phyloP scores from a whole-genome alignment of 1,140 invertebrate species.

The Sycobia sp. region DNA sequence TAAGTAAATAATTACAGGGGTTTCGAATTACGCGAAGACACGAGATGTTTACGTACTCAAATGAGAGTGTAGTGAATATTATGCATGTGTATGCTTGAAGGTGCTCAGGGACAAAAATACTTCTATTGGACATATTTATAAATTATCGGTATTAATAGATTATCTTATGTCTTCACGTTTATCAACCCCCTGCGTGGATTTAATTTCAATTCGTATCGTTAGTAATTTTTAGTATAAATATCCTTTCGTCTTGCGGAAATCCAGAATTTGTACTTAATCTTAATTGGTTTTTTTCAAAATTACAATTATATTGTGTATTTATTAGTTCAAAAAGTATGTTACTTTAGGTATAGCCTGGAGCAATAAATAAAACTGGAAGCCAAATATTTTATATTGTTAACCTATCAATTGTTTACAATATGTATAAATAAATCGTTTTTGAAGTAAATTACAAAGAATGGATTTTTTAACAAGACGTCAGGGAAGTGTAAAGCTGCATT shows the following conservation, averaged over 20 bases:
- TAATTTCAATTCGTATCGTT: neutral
- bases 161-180: constrained; percentile 18
- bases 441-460: constrained; percentile 20
- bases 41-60: neutral
- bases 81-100: neutral
- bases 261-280: constrained; percentile 13
- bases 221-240: constrained; percentile 5
- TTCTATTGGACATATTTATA: neutral
- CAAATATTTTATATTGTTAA: constrained; percentile 21
- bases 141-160: neutral
- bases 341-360: neutral
- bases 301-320: neutral
- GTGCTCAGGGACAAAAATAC: neutral
- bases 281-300: neutral
- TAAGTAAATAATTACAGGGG: too few relatives aligned
- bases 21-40: constrained; percentile 10
- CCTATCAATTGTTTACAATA: constrained; percentile 13
- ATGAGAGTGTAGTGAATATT: too few relatives aligned
- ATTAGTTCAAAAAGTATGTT: neutral
- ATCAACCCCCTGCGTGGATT: neutral
- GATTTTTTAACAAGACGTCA: constrained; percentile 34
- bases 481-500: constrained; percentile 8
- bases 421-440: constrained; percentile 29
- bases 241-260: constrained; percentile 33
- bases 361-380: neutral